phyloP scores from a whole-genome alignment of 2,888 invertebrate genomes.

The Eueremaeus valkanovi region DNA sequence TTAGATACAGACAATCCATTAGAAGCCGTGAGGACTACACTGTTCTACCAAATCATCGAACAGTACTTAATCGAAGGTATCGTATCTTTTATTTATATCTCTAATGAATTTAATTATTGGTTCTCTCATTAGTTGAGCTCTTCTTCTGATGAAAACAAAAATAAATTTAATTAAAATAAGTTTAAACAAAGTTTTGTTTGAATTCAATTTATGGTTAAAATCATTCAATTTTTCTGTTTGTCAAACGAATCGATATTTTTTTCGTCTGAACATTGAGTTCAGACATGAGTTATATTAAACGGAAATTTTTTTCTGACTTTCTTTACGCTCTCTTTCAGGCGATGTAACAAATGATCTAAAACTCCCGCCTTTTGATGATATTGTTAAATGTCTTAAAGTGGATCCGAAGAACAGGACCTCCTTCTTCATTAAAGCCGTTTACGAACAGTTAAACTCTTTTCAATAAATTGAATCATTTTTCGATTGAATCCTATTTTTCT shows the following conservation, averaged over 20 bases:
- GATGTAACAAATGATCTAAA: not conserved
- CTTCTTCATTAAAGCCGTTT: slow-evolving; percentile 9
- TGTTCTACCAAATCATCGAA: slow-evolving; percentile 75
- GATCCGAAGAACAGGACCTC: not conserved
- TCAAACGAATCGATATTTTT: too few species aligned
- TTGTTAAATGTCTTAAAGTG: not conserved
- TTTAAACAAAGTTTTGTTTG: too few species aligned
- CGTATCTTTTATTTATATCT: not conserved
- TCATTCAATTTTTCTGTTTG: too few species aligned
- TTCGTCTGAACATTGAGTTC: too few species aligned
- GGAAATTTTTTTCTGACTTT: not conserved
- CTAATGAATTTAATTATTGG: not conserved
- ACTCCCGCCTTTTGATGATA: slow-evolving; percentile 14
- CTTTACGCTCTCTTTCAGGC: not conserved
- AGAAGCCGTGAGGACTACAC: slow-evolving; percentile 64
- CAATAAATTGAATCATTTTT: not conserved
- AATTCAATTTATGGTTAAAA: too few species aligned
- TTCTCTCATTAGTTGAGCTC: not conserved
- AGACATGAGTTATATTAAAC: too few species aligned
- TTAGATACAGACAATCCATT: slow-evolving; percentile 64
- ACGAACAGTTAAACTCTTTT: not conserved
- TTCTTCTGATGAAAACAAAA: not conserved
- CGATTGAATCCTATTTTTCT: not conserved
- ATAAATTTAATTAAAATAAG: too few species aligned
- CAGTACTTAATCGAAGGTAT: slow-evolving; percentile 55